Conservation (phyloP, 2,888 invertebrate genomes). For the Sesamia inferens region DNA sequence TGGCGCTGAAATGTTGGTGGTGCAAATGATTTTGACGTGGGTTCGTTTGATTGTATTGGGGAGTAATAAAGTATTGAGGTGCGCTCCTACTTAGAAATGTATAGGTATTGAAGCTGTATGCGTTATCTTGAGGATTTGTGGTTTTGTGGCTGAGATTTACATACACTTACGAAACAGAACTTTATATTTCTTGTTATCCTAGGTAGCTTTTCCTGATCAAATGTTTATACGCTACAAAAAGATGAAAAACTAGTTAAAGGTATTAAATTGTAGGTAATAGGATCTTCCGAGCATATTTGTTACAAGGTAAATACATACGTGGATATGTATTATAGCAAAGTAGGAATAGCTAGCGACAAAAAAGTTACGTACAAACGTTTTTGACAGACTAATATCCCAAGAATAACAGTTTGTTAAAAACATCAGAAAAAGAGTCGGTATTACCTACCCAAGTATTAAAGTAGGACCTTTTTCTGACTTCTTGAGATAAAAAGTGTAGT, state of each 20-base stretch:
- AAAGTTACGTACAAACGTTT: not conserved
- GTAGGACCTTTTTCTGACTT: too few species aligned
- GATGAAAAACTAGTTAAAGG: not conserved
- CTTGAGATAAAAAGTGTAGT: too few species aligned
- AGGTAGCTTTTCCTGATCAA: not conserved
- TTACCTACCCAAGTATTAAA: too few species aligned
- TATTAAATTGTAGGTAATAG: not conserved
- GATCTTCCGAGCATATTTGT: not conserved
- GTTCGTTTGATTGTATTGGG: constrained; percentile 24
- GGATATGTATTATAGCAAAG: not conserved
- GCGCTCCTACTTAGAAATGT: not conserved
- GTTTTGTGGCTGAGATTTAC: not conserved
- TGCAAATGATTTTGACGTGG: constrained; percentile 60
- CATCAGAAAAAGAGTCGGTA: too few species aligned
- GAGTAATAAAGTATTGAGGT: constrained; percentile 18
- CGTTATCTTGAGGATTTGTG: not conserved
- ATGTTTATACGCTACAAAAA: not conserved
- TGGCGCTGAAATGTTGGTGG: constrained; percentile 78
- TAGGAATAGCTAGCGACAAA: not conserved
- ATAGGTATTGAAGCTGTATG: not conserved
- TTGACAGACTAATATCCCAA: too few species aligned
- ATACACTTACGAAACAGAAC: not conserved
- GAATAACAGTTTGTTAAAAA: too few species aligned
- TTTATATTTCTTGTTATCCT: not conserved
- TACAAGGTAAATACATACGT: not conserved